These are phyloP conservation scores for Drosophila rubida DNA, from an alignment of 2,888 invertebrate species.

Conservation along the genomic window DNA sequence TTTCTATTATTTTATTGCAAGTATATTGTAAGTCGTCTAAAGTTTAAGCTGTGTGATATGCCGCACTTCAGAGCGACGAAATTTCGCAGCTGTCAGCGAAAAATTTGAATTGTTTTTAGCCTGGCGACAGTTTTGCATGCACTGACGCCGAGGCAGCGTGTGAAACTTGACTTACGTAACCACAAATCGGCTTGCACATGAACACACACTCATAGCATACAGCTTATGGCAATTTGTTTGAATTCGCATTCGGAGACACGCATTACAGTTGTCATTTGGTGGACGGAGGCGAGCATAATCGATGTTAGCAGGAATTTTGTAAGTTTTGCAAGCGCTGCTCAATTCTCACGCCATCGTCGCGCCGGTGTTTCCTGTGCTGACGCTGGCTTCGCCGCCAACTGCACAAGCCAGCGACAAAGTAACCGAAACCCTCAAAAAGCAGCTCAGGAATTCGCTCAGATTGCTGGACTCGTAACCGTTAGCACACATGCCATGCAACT, in stretches of 20 bases:
- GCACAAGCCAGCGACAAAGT: conserved; percentile 8
- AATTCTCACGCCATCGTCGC: conserved; percentile 44
- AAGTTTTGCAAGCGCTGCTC: conserved; percentile 6
- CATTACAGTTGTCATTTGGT: conserved; percentile 32
- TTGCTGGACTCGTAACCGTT: conserved; percentile 19
- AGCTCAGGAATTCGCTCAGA: conserved; percentile 27
- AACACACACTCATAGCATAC: neutral
- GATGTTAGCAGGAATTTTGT: conserved; percentile 39
- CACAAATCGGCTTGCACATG: neutral
- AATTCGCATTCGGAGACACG: conserved; percentile 37
- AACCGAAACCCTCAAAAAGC: conserved; percentile 25
- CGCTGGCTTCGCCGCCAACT: conserved; percentile 3
- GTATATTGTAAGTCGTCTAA: neutral
- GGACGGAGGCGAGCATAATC: neutral
- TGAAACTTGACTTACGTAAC: conserved; percentile 51
- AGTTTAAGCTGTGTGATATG: neutral
- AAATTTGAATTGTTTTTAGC: conserved; percentile 15
- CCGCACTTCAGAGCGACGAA: neutral
- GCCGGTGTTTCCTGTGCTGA: conserved; percentile 44
- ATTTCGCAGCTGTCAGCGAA: conserved; percentile 35
- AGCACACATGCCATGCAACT: neutral
- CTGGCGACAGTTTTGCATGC: conserved; percentile 37
- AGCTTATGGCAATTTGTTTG: conserved; percentile 3
- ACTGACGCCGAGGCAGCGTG: conserved; percentile 53
- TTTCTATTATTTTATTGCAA: too few relatives aligned